These are phyloP conservation scores for Schizopygopsis malacanthus DNA, from an alignment of 2,797 vertebrate genomes.

Conservation along the genomic window DNA sequence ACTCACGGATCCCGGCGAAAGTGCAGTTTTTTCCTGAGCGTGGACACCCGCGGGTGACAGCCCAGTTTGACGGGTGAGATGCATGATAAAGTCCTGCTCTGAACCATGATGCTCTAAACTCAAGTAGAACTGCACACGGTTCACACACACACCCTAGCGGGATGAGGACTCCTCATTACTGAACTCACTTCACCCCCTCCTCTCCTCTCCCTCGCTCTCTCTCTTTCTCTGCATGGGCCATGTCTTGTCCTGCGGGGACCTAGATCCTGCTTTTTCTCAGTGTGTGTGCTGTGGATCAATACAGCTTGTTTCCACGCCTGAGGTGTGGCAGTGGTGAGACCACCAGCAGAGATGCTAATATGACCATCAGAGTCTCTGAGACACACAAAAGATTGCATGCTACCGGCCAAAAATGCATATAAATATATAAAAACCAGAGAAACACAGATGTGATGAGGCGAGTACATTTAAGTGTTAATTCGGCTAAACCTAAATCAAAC, in stretches of 20 bases:
- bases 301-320: conserved; percentile 55
- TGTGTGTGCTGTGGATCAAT: neutral
- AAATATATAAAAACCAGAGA: neutral
- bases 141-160: neutral
- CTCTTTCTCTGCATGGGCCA: neutral
- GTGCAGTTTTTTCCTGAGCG: conserved; percentile 80
- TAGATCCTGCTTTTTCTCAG: conserved; percentile 60
- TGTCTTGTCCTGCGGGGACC: conserved; percentile 57
- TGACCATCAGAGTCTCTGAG: neutral
- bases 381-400: neutral
- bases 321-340: conserved; percentile 40
- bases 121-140: neutral
- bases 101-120: conserved; percentile 71
- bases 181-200: conserved; percentile 29
- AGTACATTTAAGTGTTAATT: neutral
- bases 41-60: conserved; percentile 74
- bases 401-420: neutral
- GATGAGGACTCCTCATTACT: conserved; percentile 25
- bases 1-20: conserved; percentile 79
- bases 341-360: neutral
- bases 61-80: conserved; percentile 68
- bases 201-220: conserved; percentile 3
- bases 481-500: neutral
- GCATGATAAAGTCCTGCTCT: conserved; percentile 68
- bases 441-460: neutral